A percentile compares a stretch with the other conserved stretches of the same genome.
Evolutionary conservation across 1,140 invertebrate species (phyloP).

Genomic region (Aleiodes sp.): DNA sequence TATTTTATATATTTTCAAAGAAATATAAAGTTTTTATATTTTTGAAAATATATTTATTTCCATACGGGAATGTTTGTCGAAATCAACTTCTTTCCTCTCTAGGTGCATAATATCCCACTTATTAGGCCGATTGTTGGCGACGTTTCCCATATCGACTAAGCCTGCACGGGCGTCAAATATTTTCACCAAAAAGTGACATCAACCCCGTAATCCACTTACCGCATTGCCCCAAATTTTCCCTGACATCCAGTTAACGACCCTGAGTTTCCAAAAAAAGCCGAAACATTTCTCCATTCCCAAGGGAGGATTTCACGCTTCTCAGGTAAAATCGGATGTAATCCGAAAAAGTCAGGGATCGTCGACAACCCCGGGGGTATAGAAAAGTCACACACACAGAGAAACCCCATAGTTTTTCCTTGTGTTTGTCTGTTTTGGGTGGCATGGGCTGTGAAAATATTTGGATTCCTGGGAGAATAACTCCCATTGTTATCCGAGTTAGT

Average conservation of each 20-base stretch:
- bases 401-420: constrained; percentile 3
- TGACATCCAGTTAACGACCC: constrained; percentile 36
- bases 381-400: constrained; percentile 13
- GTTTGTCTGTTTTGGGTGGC: constrained; percentile 27
- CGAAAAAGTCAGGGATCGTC: constrained; percentile 28
- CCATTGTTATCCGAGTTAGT: constrained; percentile 29
- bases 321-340: constrained; percentile 37
- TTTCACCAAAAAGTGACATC: background rate
- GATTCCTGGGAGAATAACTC: constrained; percentile 30
- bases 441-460: constrained; percentile 41
- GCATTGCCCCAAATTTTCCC: constrained; percentile 8
- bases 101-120: no score
- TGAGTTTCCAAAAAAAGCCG: no score
- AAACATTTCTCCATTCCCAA: no score
- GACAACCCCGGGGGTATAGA: background rate
- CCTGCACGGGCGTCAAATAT: no score
- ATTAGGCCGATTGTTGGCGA: no score
- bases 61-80: no score
- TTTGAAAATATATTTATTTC: no score
- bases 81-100: no score
- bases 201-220: background rate
- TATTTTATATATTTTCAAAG: no score
- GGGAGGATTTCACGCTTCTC: constrained; percentile 40
- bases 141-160: background rate
- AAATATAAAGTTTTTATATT: no score